These are phyloP conservation scores for Balanococcus diminutus DNA, from an alignment of 2,888 invertebrate genomes.

Conservation along the genomic window DNA sequence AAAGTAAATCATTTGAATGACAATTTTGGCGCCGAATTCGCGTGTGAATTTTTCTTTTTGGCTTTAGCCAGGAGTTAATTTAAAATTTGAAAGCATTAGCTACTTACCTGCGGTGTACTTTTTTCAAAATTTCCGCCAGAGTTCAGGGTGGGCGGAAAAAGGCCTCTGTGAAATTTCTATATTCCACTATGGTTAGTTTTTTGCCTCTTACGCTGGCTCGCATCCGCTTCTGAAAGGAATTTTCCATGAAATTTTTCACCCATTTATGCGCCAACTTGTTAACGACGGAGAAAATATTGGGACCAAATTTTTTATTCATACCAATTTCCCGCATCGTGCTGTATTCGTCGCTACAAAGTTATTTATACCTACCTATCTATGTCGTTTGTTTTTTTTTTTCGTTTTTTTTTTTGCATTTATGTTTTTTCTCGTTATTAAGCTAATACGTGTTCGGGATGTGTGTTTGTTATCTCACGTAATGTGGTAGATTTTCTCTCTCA, in stretches of 20 bases:
- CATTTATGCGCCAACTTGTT: background rate
- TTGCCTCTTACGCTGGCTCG: background rate
- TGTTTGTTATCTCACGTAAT: background rate
- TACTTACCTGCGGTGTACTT: background rate
- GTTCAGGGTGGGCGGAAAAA: background rate
- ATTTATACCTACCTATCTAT: background rate
- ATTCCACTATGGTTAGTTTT: background rate
- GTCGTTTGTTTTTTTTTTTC: background rate
- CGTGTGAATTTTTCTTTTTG: background rate
- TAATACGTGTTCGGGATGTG: background rate
- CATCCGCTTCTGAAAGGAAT: background rate
- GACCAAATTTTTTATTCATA: background rate
- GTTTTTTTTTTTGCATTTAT: background rate
- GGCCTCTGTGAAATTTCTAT: background rate
- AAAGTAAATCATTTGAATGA: background rate
- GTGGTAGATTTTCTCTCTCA: background rate
- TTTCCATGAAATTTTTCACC: background rate
- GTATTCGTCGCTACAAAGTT: background rate
- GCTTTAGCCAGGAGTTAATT: background rate
- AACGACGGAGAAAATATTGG: background rate
- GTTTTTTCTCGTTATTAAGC: background rate
- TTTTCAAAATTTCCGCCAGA: background rate
- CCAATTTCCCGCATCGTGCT: background rate
- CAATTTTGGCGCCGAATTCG: background rate
- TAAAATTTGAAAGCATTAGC: background rate